Percentiles rank a stretch among this genome's conserved stretches.
Conservation (phyloP, 1,140 invertebrate genomes). For the Himalopsyche phryganea region DNA sequence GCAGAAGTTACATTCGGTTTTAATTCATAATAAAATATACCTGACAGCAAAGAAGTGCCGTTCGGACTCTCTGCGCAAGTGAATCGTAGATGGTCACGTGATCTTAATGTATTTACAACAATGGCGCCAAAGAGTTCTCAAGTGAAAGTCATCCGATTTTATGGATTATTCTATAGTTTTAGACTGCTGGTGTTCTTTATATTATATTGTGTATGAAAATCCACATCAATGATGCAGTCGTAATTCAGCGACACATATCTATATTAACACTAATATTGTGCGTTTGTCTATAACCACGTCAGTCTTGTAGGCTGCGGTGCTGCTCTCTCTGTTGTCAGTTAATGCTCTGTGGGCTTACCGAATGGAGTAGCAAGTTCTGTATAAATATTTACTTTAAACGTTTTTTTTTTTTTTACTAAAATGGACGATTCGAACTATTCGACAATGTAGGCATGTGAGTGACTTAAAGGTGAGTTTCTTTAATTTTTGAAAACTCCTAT, state of each 20-base stretch:
- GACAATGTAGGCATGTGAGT: slow-evolving; percentile 45
- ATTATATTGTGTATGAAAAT: neutral
- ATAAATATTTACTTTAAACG: slow-evolving; percentile 39
- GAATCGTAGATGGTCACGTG: slow-evolving; percentile 55
- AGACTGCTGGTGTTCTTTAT: neutral
- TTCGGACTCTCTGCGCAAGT: slow-evolving; percentile 53
- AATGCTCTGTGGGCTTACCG: slow-evolving; percentile 54
- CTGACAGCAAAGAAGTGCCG: slow-evolving; percentile 35
- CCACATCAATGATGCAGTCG: neutral
- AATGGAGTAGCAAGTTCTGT: slow-evolving; percentile 51
- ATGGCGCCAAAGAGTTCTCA: slow-evolving; percentile 52
- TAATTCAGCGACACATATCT: neutral
- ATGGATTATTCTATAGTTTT: neutral
- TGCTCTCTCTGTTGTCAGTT: slow-evolving; percentile 68
- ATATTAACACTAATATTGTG: slow-evolving; percentile 3
- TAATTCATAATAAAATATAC: too few species aligned
- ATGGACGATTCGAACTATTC: slow-evolving; percentile 23
- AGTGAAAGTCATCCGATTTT: slow-evolving; percentile 19
- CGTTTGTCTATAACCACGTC: slow-evolving; percentile 24
- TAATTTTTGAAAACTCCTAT: too few species aligned
- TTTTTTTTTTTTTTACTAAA: too few species aligned
- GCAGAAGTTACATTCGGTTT: too few species aligned
- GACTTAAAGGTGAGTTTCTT: too few species aligned
- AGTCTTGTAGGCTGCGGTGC: slow-evolving; percentile 37
- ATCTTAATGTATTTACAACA: slow-evolving; percentile 51